Evolutionary conservation across 2,888 invertebrate species (phyloP).

Genomic region (Ennomos quercinarius): DNA sequence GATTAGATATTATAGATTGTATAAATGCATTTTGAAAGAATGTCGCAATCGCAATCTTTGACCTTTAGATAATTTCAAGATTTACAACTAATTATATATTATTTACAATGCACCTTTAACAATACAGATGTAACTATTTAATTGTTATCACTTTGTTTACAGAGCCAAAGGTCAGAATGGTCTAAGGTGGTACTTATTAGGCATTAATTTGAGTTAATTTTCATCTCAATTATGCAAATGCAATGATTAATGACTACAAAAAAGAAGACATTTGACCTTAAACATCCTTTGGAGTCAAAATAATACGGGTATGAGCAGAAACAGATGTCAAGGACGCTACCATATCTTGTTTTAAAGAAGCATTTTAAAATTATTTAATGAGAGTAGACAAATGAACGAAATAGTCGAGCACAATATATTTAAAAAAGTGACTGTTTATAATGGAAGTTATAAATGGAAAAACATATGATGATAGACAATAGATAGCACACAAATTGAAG

Average conservation of each 20-base stretch:
- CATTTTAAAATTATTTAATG: background rate
- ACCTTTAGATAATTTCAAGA: constrained; percentile 46
- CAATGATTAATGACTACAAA: constrained; percentile 31
- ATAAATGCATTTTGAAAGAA: constrained; percentile 27
- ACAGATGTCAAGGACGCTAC: constrained; percentile 22
- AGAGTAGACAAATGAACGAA: too few species aligned
- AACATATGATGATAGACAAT: too few species aligned
- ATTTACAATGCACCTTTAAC: constrained; percentile 55
- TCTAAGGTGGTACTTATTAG: constrained; percentile 27
- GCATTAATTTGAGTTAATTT: constrained; percentile 35
- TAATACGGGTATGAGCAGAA: constrained; percentile 6
- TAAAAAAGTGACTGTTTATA: too few species aligned
- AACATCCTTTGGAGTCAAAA: constrained; percentile 21
- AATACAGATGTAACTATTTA: constrained; percentile 38
- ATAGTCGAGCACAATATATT: too few species aligned
- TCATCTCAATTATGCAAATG: constrained; percentile 27
- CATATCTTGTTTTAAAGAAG: background rate
- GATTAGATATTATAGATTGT: too few species aligned
- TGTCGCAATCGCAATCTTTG: constrained; percentile 42
- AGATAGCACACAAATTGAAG: too few species aligned
- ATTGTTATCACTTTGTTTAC: constrained; percentile 48
- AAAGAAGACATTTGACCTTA: constrained; percentile 8
- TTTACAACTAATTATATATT: constrained; percentile 51
- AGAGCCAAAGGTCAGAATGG: constrained; percentile 50
- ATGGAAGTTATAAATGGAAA: too few species aligned